Percentiles rank a stretch among this genome's conserved stretches.
Conservation (phyloP, 2,113 vertebrate species). For the Aspiorhynchus laticeps region DNA sequence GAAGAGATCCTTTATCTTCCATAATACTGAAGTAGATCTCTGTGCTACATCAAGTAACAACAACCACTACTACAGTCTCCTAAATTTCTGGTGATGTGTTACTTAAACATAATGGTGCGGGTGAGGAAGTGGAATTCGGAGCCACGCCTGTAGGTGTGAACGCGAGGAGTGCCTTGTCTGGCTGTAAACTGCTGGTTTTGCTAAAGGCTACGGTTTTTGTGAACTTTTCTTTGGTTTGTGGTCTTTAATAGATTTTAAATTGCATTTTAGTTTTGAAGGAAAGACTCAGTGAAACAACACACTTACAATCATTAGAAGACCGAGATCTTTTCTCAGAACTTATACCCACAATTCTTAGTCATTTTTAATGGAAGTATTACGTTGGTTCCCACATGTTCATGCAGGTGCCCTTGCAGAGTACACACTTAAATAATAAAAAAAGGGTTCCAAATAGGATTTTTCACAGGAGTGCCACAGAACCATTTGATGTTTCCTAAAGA, state of each 20-base stretch:
- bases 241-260: background rate
- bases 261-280: background rate
- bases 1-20: constrained; percentile 91
- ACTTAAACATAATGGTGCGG: background rate
- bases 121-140: constrained; percentile 40
- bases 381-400: background rate
- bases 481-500: background rate
- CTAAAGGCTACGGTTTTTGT: background rate
- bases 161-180: background rate
- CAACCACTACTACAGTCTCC: background rate
- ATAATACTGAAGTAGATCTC: constrained; percentile 70
- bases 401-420: background rate
- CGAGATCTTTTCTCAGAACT: background rate
- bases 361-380: background rate
- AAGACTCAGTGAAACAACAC: background rate
- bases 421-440: background rate
- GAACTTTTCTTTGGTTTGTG: background rate
- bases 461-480: background rate
- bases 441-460: too few relatives aligned
- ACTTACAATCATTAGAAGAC: background rate
- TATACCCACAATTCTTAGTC: background rate
- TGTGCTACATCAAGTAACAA: background rate
- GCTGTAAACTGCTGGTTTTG: background rate
- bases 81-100: background rate
- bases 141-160: constrained; percentile 57